Evolutionary conservation across 2,113 vertebrate genomes (phyloP).

Genomic region (Actenoides hombroni): DNA sequence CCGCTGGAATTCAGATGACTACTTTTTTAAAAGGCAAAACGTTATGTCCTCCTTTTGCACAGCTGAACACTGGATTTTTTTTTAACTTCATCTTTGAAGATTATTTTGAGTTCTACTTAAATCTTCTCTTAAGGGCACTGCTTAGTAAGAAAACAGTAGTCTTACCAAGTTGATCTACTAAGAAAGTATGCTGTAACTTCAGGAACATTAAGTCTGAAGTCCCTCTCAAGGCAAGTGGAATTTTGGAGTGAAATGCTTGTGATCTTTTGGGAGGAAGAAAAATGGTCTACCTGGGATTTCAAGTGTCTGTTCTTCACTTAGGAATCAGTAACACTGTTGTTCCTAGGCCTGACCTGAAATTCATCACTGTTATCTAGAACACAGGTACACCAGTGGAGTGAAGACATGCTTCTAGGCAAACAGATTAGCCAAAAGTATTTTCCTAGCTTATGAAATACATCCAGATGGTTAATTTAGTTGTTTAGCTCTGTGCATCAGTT

Average conservation of each 20-base stretch:
- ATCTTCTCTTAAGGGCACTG: background rate
- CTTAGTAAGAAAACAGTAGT: background rate
- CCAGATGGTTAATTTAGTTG: background rate
- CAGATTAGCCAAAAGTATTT: background rate
- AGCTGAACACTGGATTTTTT: background rate
- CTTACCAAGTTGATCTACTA: background rate
- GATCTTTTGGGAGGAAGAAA: background rate
- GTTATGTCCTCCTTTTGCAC: background rate
- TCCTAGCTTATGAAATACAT: background rate
- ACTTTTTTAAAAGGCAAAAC: background rate
- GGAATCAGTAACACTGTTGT: too few species aligned
- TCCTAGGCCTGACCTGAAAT: background rate
- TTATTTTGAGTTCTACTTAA: background rate
- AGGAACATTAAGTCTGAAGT: background rate
- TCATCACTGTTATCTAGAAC: background rate
- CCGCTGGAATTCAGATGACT: background rate
- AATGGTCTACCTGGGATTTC: background rate
- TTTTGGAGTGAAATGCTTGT: background rate
- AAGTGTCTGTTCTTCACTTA: background rate
- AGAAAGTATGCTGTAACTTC: background rate
- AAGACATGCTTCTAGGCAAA: background rate
- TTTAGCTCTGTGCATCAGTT: background rate
- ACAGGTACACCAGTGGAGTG: background rate
- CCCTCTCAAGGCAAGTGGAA: background rate
- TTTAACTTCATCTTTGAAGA: background rate